phyloP scores from a whole-genome alignment of 2,888 invertebrate genomes.

The Caenorhabditis sulstoni region DNA sequence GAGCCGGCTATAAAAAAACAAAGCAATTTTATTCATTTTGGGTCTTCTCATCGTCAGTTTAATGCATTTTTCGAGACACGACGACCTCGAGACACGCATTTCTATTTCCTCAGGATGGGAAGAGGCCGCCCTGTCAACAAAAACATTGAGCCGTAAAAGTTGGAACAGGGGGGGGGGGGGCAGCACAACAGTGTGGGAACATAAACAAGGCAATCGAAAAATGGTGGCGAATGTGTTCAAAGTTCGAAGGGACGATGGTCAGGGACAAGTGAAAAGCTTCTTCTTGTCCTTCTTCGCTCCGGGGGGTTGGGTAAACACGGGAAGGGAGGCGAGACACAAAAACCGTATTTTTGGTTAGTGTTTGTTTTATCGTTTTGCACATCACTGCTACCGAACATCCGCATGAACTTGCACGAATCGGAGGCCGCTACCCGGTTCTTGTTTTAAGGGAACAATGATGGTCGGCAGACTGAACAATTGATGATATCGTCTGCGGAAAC shows the following conservation, averaged over 20 bases:
- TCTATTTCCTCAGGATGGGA: neutral
- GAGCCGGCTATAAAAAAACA: neutral
- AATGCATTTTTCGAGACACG: constrained; percentile 34
- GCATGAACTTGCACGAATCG: constrained; percentile 51
- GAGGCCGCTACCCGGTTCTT: constrained; percentile 18
- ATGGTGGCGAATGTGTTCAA: constrained; percentile 4
- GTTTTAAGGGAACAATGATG: constrained; percentile 32
- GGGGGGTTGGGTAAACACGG: constrained; percentile 30
- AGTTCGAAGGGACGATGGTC: constrained; percentile 25
- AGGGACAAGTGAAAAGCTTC: constrained; percentile 32
- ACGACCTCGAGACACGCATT: constrained; percentile 3
- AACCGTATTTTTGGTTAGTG: constrained; percentile 56
- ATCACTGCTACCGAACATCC: constrained; percentile 56
- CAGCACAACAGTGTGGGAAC: constrained; percentile 2
- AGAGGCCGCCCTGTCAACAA: constrained; percentile 30
- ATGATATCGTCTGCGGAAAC: constrained; percentile 7
- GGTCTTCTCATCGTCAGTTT: constrained; percentile 24
- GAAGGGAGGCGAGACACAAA: constrained; percentile 16
- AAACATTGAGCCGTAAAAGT: constrained; percentile 50
- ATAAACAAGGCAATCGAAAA: constrained; percentile 6
- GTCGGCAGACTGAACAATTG: constrained; percentile 4
- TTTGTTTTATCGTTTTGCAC: constrained; percentile 57
- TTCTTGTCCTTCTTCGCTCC: too few relatives aligned
- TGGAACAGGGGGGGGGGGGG: constrained; percentile 22
- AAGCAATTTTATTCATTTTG: constrained; percentile 32